Evolutionary conservation across 2,888 invertebrate species (phyloP).

Genomic region (Anoplius nigerrimus): DNA sequence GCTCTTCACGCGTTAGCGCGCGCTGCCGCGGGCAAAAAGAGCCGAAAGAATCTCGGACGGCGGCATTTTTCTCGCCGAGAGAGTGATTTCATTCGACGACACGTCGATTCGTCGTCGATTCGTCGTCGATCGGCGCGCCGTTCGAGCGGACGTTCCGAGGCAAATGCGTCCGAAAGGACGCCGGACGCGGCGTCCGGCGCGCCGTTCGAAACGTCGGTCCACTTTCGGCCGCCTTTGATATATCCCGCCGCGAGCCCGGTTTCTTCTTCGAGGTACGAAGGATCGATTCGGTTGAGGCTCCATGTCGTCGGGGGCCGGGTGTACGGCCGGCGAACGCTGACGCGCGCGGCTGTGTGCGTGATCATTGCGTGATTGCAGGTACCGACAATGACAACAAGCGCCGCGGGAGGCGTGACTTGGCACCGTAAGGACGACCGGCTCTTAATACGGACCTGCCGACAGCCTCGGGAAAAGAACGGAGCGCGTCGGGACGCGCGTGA

Average conservation of each 20-base stretch:
- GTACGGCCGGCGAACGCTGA: conserved; percentile 22
- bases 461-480: conserved; percentile 48
- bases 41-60: too few relatives aligned
- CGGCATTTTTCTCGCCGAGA: too few relatives aligned
- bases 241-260: conserved; percentile 33
- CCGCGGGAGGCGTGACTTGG: conserved; percentile 72
- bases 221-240: conserved; percentile 59
- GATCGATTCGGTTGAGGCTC: conserved; percentile 51
- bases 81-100: too few relatives aligned
- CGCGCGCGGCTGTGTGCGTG: conserved; percentile 51
- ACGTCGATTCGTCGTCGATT: too few relatives aligned
- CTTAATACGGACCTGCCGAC: conserved; percentile 65
- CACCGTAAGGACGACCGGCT: conserved; percentile 45
- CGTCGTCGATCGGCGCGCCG: too few relatives aligned
- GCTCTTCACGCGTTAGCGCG: too few relatives aligned
- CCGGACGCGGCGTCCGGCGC: not conserved
- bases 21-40: too few relatives aligned
- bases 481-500: not conserved
- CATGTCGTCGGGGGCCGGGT: conserved; percentile 27
- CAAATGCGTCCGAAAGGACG: too few relatives aligned
- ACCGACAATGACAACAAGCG: conserved; percentile 73
- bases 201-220: conserved; percentile 29
- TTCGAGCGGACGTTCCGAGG: too few relatives aligned
- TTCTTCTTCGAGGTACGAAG: conserved; percentile 45
- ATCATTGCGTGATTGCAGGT: conserved; percentile 60